A percentile compares a stretch with the other conserved stretches of the same genome.
phyloP scores from a whole-genome alignment of 2,113 vertebrate genomes.

The Paracanthobrama guichenoti region DNA sequence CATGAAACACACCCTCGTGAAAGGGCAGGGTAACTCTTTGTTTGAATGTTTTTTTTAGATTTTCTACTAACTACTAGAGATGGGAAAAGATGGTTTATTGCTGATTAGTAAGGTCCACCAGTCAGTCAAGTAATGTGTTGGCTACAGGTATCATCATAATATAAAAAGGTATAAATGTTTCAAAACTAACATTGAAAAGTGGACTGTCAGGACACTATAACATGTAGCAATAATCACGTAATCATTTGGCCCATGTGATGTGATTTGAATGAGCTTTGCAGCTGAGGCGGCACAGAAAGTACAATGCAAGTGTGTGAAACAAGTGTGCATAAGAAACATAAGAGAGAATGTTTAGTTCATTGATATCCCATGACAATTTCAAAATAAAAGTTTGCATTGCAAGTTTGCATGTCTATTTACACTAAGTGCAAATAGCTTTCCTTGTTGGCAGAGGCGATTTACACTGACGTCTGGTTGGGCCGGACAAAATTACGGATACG shows the following conservation, averaged over 20 bases:
- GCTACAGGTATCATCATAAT: neutral
- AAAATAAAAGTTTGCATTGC: neutral
- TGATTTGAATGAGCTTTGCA: neutral
- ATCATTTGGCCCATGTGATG: neutral
- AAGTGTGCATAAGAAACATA: too few relatives aligned
- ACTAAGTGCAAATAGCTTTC: too few relatives aligned
- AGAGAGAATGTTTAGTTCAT: neutral
- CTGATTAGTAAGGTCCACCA: neutral
- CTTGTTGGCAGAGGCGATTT: too few relatives aligned
- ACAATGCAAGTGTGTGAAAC: neutral
- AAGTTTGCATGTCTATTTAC: too few relatives aligned
- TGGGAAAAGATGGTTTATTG: neutral
- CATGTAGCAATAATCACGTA: neutral
- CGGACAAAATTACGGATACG: too few relatives aligned
- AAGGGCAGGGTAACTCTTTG: neutral
- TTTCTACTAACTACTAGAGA: neutral
- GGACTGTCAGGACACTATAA: neutral
- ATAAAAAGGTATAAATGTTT: neutral
- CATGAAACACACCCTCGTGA: constrained; percentile 1
- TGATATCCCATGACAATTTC: neutral
- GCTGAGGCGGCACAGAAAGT: neutral
- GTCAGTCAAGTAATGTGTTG: neutral
- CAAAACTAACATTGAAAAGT: neutral
- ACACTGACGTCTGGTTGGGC: too few relatives aligned
- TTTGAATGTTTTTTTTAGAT: neutral